Evolutionary conservation across 2,797 vertebrate species (phyloP).

Genomic region (Chaenodraco wilsoni): DNA sequence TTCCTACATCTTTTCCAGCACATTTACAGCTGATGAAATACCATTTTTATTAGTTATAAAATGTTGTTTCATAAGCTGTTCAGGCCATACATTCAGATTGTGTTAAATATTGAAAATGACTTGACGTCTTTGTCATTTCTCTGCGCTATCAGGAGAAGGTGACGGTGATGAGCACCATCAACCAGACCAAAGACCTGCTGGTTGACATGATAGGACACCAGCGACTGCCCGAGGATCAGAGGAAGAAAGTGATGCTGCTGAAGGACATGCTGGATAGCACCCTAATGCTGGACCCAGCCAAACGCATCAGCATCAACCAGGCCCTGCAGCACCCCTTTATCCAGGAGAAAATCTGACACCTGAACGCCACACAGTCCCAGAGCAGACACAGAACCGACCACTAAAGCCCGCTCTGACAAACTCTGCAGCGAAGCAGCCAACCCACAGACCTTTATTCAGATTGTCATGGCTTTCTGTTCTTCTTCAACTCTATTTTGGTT

Average conservation of each 20-base stretch:
- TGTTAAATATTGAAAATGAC: background rate
- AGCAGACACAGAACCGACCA: conserved; percentile 60
- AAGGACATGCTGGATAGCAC: conserved; percentile 99
- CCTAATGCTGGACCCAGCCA: conserved; percentile 98
- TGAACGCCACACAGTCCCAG: conserved; percentile 44
- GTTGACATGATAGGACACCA: conserved; percentile 96
- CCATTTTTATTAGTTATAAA: too few relatives aligned
- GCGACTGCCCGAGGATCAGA: conserved; percentile 97
- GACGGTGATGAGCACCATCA: conserved; percentile 99
- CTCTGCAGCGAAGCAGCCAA: conserved; percentile 60
- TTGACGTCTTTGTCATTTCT: background rate
- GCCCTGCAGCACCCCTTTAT: conserved; percentile 98
- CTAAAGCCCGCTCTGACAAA: conserved; percentile 64
- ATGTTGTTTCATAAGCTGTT: background rate
- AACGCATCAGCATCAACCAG: conserved; percentile 99
- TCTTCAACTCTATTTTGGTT: conserved; percentile 57
- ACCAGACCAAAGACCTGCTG: conserved; percentile 98
- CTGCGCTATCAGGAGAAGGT: conserved; percentile 90
- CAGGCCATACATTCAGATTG: fast-evolving
- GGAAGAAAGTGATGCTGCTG: conserved; percentile 98
- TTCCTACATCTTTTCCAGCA: background rate
- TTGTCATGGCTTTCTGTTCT: conserved; percentile 32
- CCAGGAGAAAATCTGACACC: conserved; percentile 97
- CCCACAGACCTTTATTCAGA: conserved; percentile 51
- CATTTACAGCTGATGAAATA: background rate